These are phyloP conservation scores for Aphaenogaster floridana DNA, from an alignment of 1,140 invertebrate species.

Conservation along the genomic window DNA sequence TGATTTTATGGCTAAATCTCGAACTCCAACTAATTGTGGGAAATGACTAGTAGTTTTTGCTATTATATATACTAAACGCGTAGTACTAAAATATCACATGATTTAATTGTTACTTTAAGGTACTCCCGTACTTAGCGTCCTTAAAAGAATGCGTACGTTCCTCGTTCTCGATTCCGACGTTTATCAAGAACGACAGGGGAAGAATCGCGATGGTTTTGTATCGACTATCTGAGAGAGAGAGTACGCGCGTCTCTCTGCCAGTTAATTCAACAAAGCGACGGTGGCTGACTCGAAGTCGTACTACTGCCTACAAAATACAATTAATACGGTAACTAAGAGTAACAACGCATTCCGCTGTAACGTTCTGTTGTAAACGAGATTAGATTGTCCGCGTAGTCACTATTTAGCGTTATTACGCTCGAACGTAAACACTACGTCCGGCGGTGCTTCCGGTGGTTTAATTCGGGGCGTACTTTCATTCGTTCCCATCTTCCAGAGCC, in stretches of 20 bases:
- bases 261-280: conserved; percentile 47
- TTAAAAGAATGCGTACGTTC: not conserved
- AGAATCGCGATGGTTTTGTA: conserved; percentile 29
- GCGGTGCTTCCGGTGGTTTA: conserved; percentile 30
- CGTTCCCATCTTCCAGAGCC: conserved; percentile 32
- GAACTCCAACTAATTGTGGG: conserved; percentile 16
- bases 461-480: conserved; percentile 55
- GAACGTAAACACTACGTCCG: conserved; percentile 31
- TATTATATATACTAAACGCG: conserved; percentile 28
- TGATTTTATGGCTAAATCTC: conserved; percentile 5
- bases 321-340: conserved; percentile 48
- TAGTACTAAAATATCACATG: conserved; percentile 56
- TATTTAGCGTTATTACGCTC: conserved; percentile 59
- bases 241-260: not conserved
- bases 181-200: not conserved
- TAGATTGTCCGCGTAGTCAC: conserved; percentile 58
- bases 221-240: conserved; percentile 7
- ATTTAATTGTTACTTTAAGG: conserved; percentile 28
- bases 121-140: conserved; percentile 32
- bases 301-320: conserved; percentile 58
- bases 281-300: conserved; percentile 4
- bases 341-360: conserved; percentile 46
- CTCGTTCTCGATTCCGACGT: not conserved
- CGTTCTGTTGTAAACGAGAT: conserved; percentile 50
- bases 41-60: conserved; percentile 49